These are phyloP conservation scores for Geotrupes spiniger DNA, from an alignment of 2,888 invertebrate species.

Conservation along the genomic window DNA sequence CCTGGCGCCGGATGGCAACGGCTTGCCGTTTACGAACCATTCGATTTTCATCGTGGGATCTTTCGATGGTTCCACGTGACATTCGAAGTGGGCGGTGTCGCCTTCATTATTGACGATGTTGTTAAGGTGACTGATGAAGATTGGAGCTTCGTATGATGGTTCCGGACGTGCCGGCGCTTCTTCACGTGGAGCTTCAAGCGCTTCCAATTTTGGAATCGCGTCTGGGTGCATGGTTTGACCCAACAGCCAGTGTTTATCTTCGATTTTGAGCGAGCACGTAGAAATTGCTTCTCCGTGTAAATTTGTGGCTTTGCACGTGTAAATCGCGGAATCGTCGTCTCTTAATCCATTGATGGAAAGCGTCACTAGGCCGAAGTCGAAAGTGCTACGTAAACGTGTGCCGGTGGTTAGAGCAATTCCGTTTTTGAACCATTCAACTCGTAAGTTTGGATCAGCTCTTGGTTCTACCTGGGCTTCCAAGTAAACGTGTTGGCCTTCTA, in stretches of 20 bases:
- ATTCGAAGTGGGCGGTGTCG: slow-evolving; percentile 86
- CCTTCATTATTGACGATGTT: slow-evolving; percentile 87
- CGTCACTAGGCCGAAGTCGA: slow-evolving; percentile 95
- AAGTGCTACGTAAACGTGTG: slow-evolving; percentile 86
- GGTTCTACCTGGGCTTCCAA: slow-evolving; percentile 91
- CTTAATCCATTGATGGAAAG: slow-evolving; percentile 84
- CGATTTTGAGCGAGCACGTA: slow-evolving; percentile 84
- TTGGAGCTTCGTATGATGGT: slow-evolving; percentile 77
- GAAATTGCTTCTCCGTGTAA: slow-evolving; percentile 92
- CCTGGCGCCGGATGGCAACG: slow-evolving; percentile 82
- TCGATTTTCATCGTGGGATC: slow-evolving; percentile 89
- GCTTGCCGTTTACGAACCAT: slow-evolving; percentile 94
- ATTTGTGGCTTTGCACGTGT: slow-evolving; percentile 93
- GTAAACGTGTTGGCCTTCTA: slow-evolving; percentile 83
- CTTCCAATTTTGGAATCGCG: slow-evolving; percentile 80
- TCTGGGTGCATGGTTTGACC: slow-evolving; percentile 87
- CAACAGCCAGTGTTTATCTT: slow-evolving; percentile 83
- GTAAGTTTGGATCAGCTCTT: slow-evolving; percentile 80
- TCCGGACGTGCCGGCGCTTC: slow-evolving; percentile 68
- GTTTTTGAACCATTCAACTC: slow-evolving; percentile 91
- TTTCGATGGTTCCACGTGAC: slow-evolving; percentile 86
- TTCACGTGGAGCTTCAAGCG: slow-evolving; percentile 77
- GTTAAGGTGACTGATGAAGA: slow-evolving; percentile 87
- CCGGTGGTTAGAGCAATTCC: slow-evolving; percentile 83
- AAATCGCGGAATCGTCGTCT: slow-evolving; percentile 90